A percentile compares a stretch with the other conserved stretches of the same genome.
Evolutionary conservation across 2,888 invertebrate species (phyloP).

Genomic region (Gortyna flavago): DNA sequence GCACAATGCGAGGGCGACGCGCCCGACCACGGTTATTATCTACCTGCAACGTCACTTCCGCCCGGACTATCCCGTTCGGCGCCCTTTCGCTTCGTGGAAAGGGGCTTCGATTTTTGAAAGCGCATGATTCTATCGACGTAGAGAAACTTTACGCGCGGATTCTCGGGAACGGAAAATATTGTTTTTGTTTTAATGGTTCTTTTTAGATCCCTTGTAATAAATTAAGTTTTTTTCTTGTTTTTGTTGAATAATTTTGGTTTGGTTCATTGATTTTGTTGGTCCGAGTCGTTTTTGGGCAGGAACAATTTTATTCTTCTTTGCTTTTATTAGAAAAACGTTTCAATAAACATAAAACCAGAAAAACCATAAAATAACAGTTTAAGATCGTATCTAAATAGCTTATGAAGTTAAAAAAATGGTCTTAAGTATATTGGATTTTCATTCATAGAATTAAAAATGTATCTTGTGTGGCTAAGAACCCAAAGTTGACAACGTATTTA

Average conservation of each 20-base stretch:
- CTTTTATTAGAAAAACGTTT: not conserved
- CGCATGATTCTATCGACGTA: conserved; percentile 61
- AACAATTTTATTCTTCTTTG: not conserved
- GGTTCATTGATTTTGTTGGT: conserved; percentile 15
- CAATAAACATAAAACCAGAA: not conserved
- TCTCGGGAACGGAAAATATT: conserved; percentile 43
- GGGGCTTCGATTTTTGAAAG: conserved; percentile 73
- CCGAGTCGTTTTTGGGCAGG: conserved; percentile 13
- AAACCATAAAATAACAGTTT: too few relatives aligned
- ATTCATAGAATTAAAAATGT: not conserved
- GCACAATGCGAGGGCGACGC: conserved; percentile 80
- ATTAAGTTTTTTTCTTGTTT: conserved; percentile 15
- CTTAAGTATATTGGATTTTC: not conserved
- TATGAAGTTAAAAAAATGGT: not conserved
- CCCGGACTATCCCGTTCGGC: conserved; percentile 70
- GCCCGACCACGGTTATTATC: conserved; percentile 82
- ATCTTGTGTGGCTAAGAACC: not conserved
- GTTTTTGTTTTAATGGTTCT: conserved; percentile 53
- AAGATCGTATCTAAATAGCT: not conserved
- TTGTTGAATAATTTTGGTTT: conserved; percentile 32
- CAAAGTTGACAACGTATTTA: not conserved
- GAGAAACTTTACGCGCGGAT: conserved; percentile 60
- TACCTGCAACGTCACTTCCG: conserved; percentile 89
- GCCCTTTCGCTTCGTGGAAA: conserved; percentile 66
- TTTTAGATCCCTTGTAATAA: conserved; percentile 25